Evolutionary conservation across 2,113 vertebrate genomes (phyloP).

Genomic region (Aphyosemion australe): DNA sequence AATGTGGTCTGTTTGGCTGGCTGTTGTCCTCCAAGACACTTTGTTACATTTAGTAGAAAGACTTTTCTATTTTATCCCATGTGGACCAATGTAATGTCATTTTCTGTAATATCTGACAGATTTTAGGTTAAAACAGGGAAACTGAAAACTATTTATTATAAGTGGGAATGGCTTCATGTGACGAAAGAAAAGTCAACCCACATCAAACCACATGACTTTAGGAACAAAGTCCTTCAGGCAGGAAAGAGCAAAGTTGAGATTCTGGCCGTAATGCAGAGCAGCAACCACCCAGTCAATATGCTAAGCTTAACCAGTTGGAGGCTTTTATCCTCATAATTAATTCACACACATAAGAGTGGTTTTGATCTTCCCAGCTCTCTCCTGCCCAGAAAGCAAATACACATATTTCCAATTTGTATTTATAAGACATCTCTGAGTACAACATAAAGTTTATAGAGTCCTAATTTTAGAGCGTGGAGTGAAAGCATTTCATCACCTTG

Average conservation of each 20-base stretch:
- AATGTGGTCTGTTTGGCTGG: too few relatives aligned
- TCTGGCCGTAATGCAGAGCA: not conserved
- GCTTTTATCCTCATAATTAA: not conserved
- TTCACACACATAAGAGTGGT: not conserved
- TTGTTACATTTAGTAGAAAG: too few relatives aligned
- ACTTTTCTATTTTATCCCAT: too few relatives aligned
- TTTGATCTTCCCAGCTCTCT: not conserved
- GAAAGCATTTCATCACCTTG: slow-evolving; percentile 18
- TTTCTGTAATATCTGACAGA: too few relatives aligned
- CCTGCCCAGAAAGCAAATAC: not conserved
- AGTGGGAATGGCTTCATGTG: too few relatives aligned
- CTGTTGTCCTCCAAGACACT: too few relatives aligned
- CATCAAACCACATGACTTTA: not conserved
- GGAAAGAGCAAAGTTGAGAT: not conserved
- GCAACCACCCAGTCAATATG: not conserved
- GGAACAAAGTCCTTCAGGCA: not conserved
- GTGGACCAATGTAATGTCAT: too few relatives aligned
- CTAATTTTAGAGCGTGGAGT: slow-evolving; percentile 2
- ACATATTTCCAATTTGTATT: not conserved
- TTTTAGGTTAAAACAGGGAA: too few relatives aligned
- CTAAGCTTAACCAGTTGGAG: not conserved
- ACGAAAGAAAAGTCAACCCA: too few relatives aligned
- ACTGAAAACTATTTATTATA: too few relatives aligned
- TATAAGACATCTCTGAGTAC: not conserved
- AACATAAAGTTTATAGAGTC: not conserved